These are phyloP conservation scores for Furcifer pardalis DNA, from an alignment of 2,797 vertebrate genomes.

Conservation along the genomic window DNA sequence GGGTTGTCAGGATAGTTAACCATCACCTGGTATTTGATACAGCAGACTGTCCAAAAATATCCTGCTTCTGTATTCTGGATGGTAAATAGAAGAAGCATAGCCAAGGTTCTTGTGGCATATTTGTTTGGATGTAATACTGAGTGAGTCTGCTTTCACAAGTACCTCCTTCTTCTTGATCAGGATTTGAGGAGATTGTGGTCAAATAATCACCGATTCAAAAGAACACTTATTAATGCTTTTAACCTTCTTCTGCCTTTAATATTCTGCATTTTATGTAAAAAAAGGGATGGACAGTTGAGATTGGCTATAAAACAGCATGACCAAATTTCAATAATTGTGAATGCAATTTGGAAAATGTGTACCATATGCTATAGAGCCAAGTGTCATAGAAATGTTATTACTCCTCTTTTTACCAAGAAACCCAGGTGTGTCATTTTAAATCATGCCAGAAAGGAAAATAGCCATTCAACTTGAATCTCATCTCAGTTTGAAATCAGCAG, in stretches of 20 bases:
- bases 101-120: too few relatives aligned
- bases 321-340: not conserved
- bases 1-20: too few relatives aligned
- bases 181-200: not conserved
- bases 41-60: too few relatives aligned
- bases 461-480: slow-evolving; percentile 3
- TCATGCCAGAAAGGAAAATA: not conserved
- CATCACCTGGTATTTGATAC: too few relatives aligned
- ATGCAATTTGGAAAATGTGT: not conserved
- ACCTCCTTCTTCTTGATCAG: not conserved
- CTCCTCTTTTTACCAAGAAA: slow-evolving; percentile 10
- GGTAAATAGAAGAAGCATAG: too few relatives aligned
- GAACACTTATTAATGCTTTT: not conserved
- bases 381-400: not conserved
- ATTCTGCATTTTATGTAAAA: not conserved
- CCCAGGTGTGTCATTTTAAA: not conserved
- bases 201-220: not conserved
- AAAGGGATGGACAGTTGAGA: not conserved
- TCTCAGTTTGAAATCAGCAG: not conserved
- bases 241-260: not conserved
- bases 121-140: too few relatives aligned
- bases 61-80: too few relatives aligned
- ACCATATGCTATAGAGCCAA: not conserved
- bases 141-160: not conserved
- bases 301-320: not conserved